Evolutionary conservation across 2,113 vertebrate species (phyloP).

Genomic region (Dicerorhinus sumatrensis): DNA sequence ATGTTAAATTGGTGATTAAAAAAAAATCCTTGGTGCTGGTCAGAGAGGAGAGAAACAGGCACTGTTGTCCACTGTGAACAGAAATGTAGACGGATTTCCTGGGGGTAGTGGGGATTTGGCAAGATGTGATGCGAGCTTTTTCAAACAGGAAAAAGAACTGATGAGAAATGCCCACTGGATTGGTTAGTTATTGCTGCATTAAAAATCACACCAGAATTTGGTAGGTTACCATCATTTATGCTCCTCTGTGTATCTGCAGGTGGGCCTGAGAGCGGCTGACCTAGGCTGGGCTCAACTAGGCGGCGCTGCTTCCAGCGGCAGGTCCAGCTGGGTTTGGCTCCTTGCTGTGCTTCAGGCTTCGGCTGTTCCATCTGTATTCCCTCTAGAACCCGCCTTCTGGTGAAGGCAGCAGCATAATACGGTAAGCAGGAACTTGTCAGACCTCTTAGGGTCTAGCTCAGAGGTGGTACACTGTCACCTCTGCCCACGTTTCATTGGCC

Average conservation of each 20-base stretch:
- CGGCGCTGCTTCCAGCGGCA: not conserved
- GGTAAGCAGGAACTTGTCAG: not conserved
- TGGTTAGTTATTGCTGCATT: not conserved
- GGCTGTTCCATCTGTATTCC: not conserved
- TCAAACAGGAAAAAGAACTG: not conserved
- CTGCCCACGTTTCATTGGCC: not conserved
- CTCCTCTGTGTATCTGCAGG: not conserved
- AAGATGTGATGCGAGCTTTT: not conserved
- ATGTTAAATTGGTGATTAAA: not conserved
- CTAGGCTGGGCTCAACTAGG: not conserved
- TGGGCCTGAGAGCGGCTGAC: not conserved
- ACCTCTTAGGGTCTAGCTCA: not conserved
- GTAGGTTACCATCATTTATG: not conserved
- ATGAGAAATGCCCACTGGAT: not conserved
- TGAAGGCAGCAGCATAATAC: not conserved
- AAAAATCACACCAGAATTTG: not conserved
- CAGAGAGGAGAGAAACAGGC: not conserved
- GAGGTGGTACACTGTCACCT: not conserved
- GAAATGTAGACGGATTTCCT: not conserved
- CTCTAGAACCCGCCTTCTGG: not conserved
- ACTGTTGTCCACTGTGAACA: not conserved
- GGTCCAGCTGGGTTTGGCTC: not conserved
- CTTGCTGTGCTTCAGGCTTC: not conserved
- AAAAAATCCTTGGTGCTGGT: not conserved
- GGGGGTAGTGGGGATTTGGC: not conserved